A percentile compares a stretch with the other conserved stretches of the same genome.
Evolutionary conservation across 2,797 vertebrate species (phyloP).

Genomic region (Molossus alvarezi): DNA sequence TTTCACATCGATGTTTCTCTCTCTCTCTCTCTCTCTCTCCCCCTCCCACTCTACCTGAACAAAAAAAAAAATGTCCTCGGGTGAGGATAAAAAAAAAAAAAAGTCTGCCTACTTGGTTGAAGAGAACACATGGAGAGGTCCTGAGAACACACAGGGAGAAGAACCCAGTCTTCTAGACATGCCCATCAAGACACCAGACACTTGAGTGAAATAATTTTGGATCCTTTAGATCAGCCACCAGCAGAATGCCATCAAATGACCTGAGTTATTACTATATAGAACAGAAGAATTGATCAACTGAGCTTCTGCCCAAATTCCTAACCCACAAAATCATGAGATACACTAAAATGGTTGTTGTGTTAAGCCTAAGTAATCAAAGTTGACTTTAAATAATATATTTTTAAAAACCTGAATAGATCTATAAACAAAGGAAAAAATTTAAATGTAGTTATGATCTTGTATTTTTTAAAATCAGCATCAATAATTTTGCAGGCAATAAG

Average conservation of each 20-base stretch:
- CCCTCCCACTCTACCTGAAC: no score
- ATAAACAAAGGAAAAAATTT: background rate
- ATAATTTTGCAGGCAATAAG: constrained; percentile 10
- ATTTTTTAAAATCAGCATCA: background rate
- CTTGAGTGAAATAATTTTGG: constrained; percentile 36
- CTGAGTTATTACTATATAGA: background rate
- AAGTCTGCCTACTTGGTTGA: constrained; percentile 33
- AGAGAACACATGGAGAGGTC: background rate
- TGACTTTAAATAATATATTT: background rate
- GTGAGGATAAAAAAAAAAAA: background rate
- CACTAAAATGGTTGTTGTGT: constrained; percentile 26
- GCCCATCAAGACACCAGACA: background rate
- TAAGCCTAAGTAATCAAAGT: constrained; percentile 39
- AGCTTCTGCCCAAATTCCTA: constrained; percentile 39
- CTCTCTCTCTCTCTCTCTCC: no score
- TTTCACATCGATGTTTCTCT: no score
- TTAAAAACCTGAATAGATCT: background rate
- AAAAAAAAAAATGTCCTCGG: no score
- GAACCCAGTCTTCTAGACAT: background rate
- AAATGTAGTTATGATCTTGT: constrained; percentile 32
- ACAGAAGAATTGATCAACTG: background rate
- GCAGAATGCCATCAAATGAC: background rate
- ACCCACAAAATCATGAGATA: constrained; percentile 31
- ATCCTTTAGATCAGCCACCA: constrained; percentile 43
- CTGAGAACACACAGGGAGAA: background rate